phyloP scores from a whole-genome alignment of 2,888 invertebrate species.

The Ecliptopera silaceata region DNA sequence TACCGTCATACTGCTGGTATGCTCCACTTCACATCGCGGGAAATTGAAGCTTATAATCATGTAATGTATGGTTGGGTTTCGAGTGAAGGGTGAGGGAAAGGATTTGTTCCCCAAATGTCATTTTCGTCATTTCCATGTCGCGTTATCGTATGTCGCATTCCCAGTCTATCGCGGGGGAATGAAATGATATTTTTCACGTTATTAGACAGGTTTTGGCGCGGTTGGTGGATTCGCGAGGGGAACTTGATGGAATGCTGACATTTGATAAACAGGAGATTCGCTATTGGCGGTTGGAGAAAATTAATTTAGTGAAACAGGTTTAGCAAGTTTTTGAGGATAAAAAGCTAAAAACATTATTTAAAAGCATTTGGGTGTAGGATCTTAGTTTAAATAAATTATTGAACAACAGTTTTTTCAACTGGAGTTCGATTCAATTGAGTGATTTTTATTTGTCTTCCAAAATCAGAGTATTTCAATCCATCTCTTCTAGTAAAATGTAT shows the following conservation, averaged over 20 bases:
- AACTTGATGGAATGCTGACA: conserved; percentile 23
- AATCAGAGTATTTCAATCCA: no score
- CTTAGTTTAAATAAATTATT: no score
- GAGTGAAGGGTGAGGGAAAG: background rate
- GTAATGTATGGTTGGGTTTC: background rate
- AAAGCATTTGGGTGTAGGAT: no score
- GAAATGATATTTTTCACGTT: conserved; percentile 34
- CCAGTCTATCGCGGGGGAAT: conserved; percentile 23
- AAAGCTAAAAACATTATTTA: background rate
- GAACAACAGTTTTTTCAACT: no score
- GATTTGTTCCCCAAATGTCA: conserved; percentile 31
- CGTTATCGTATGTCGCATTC: conserved; percentile 36
- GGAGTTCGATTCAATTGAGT: no score
- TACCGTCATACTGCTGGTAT: conserved; percentile 16
- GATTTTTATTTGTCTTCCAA: no score
- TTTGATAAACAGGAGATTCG: conserved; percentile 10
- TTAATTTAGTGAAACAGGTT: background rate
- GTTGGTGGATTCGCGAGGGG: conserved; percentile 19
- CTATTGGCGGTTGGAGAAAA: conserved; percentile 16
- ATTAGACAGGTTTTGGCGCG: conserved; percentile 32
- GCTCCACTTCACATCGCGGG: background rate
- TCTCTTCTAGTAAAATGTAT: no score
- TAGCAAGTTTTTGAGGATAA: background rate
- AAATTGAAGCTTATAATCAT: conserved; percentile 1
- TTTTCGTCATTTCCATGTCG: conserved; percentile 38